Base-by-base conservation (phyloP, 92 coral and sea anemone genomes). In the Plumapathes pennacea region DNA sequence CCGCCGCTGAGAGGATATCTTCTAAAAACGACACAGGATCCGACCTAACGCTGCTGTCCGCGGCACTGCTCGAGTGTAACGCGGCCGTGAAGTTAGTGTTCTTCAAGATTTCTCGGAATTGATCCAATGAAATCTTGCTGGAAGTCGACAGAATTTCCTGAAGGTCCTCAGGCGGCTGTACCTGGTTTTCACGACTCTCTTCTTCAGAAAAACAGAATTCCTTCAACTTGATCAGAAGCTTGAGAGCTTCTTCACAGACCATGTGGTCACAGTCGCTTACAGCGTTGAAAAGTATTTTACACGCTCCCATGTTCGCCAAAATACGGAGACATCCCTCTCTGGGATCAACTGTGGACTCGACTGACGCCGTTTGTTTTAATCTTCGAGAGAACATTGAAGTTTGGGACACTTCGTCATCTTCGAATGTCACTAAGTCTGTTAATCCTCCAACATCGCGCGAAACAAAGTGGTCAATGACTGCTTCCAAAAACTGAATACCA, bases 1-100 rank as follows among this genome's bases (percentile, higher is more conserved):
- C 55, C 3, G 95, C 90, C 22, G 94, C 86, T 25, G 67, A 47
- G 22, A 94, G 51, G 46, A 94, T 62, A 50, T 94, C 99, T 38
- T 94, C 82, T 8, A 94, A 59, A 37, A 94, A 60, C 23, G 95
- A 64, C 14, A 68, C 70, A 3, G 96, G 96, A 32, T 91, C 96
- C 15, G 90, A 68, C 28, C 77, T 67, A 31, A 84, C 47, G 38
- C 47, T 47, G 50, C 49, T 62, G 37, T 80, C 88, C 10, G 81
- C 76, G 2, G 79, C 75, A 28, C 47, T 54, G 48, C 57, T 60
- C 0, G 74, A 60, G 37, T 58, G 31, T 25, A 42, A 38, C 67
- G 88, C 24, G 13, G 77, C 52, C 25, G 32, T 20, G 13, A 88
- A 54, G 55, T 94, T 83, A 37, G 82, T 31, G 3, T 36, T 60